Evolutionary conservation across 2,113 vertebrate species (phyloP).

Genomic region (Tyto alba): DNA sequence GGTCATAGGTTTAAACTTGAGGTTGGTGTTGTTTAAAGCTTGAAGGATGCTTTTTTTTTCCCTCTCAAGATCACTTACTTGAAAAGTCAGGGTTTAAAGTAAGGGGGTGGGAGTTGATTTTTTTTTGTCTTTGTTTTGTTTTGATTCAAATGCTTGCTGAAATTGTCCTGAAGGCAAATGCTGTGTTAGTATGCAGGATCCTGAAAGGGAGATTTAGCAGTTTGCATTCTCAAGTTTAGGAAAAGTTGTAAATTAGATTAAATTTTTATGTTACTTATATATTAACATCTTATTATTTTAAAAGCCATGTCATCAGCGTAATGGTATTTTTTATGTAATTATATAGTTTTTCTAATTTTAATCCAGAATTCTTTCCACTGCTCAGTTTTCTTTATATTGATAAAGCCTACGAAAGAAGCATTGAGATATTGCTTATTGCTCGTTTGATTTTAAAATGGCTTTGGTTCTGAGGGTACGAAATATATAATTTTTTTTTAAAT

Average conservation of each 20-base stretch:
- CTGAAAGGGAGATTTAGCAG: background rate
- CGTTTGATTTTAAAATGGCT: background rate
- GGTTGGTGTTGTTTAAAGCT: background rate
- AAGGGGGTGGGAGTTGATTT: background rate
- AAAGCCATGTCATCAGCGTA: background rate
- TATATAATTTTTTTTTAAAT: background rate
- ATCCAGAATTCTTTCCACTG: background rate
- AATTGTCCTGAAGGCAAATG: background rate
- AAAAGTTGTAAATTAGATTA: background rate
- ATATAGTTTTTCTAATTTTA: background rate
- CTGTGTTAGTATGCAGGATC: background rate
- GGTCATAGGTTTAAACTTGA: background rate
- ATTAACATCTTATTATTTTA: background rate
- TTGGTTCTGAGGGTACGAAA: background rate
- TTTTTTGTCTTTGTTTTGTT: background rate
- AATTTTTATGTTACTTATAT: background rate
- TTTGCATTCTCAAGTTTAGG: background rate
- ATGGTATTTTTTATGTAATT: background rate
- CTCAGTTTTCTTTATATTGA: background rate
- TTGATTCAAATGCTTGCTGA: background rate
- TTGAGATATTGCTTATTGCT: background rate
- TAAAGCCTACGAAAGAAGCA: background rate
- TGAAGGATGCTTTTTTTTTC: background rate
- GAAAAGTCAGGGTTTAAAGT: background rate
- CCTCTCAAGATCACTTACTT: background rate